A percentile compares a stretch with the other conserved stretches of the same genome.
Conservation (phyloP, 2,113 vertebrate genomes). For the Rhodinocichla rosea region DNA sequence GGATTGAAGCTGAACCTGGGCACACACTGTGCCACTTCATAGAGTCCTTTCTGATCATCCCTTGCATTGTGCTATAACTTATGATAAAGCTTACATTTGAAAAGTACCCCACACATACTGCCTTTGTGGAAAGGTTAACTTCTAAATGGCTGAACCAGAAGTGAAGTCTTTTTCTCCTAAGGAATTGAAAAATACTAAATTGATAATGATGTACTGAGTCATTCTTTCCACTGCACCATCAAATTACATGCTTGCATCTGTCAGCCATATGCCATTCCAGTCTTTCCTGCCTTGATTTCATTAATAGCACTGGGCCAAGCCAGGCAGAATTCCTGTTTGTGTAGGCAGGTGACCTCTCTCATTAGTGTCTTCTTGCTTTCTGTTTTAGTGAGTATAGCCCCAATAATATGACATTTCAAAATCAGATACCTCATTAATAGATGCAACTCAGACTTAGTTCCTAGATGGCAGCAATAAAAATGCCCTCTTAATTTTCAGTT, state of each 20-base stretch:
- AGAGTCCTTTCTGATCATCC: background rate
- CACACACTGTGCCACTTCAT: background rate
- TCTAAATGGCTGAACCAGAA: background rate
- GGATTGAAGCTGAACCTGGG: background rate
- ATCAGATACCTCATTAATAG: background rate
- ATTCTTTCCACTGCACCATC: constrained; percentile 50
- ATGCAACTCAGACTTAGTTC: background rate
- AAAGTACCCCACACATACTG: background rate
- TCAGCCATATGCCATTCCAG: constrained; percentile 53
- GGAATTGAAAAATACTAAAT: background rate
- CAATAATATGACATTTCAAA: constrained; percentile 31
- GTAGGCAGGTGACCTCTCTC: constrained; percentile 42
- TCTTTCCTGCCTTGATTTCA: constrained; percentile 52
- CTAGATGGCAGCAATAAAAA: background rate
- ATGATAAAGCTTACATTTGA: background rate
- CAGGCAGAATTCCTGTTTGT: constrained; percentile 53
- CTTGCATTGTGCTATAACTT: background rate
- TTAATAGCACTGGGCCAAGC: constrained; percentile 28
- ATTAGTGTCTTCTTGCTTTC: constrained; percentile 32
- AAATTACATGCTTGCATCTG: constrained; percentile 54
- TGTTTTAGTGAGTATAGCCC: constrained; percentile 18
- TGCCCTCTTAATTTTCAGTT: background rate
- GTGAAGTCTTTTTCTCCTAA: background rate
- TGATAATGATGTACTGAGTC: constrained; percentile 33
- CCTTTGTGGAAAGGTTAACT: background rate